Evolutionary conservation across 2,797 vertebrate species (phyloP), one percentile per base, ranked within the genome.

Genomic region (Nannoperca australis): DNA sequence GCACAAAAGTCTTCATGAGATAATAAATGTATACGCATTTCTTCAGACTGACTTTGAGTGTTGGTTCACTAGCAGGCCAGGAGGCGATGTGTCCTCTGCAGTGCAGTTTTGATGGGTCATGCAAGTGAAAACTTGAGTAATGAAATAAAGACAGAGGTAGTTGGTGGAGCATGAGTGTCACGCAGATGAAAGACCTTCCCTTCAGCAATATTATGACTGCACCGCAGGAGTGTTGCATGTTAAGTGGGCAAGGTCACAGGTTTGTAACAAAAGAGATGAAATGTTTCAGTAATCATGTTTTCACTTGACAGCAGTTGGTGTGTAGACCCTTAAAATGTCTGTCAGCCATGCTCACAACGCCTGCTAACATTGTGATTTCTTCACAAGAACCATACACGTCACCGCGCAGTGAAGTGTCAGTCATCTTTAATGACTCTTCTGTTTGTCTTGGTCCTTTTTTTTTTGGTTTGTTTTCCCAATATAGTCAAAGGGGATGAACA

Each of bases 381-480:
- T 64, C 4, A 24, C 34, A 22, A 62, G 49, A 79, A 32, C 17
- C 27, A 9, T 40, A 40, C 13, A 38, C 36, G 70, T 63, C 64
- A 27, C 71, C 20, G 53, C 54, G 24, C 22, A 42, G 47, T 13
- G 60, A 78, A 42, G 45, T 72, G 75, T 85, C 82, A 85, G 71
- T 86, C 78, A 87, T 88, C 80, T 88, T 83, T 85, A 79, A 70
- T 73, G 38, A 72, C 59, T 82, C 30, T 54, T 67, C 71, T 82
- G 51, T 67, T 73, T 69, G 64, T 82, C 40, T 66, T 66, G 27
- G 7, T 65, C 27, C 73, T 83, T 79, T 44, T 59, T 63, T 65
- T 54, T 40, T 40, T 51, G 79, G 59, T 77, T 70, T 67, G 30
- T 81, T 76, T 73, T 13, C 45, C 14, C 64, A 51, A 74, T 74